Conservation (phyloP, 2,888 invertebrate genomes). For the Rhabditophanes sp. region DNA sequence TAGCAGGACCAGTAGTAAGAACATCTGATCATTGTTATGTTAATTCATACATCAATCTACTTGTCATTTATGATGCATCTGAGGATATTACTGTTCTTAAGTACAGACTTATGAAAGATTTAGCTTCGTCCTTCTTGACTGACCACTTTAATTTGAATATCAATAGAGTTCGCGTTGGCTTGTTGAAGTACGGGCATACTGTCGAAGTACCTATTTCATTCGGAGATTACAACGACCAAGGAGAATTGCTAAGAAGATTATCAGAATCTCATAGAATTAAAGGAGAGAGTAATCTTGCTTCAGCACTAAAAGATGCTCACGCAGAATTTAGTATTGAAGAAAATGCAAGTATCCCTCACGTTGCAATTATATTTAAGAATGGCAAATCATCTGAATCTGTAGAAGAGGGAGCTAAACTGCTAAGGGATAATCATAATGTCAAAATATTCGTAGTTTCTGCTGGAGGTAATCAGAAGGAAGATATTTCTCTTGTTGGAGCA, state of each 20-base stretch:
- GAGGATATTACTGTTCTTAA: conserved; percentile 37
- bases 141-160: conserved; percentile 34
- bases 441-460: conserved; percentile 34
- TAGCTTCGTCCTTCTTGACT: conserved; percentile 25
- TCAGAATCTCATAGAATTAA: conserved; percentile 34
- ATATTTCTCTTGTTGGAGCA: conserved; percentile 16
- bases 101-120: conserved; percentile 41
- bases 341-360: conserved; percentile 17
- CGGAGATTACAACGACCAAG: conserved; percentile 33
- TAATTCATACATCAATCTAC: conserved; percentile 26
- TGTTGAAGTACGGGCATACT: conserved; percentile 34
- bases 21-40: conserved; percentile 20
- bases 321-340: conserved; percentile 33
- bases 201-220: conserved; percentile 36
- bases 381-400: conserved; percentile 26
- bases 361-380: conserved; percentile 37
- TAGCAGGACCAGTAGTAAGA: conserved; percentile 5
- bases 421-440: conserved; percentile 23
- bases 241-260: conserved; percentile 26
- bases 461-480: conserved; percentile 18
- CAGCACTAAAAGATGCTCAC: conserved; percentile 31
- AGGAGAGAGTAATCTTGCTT: conserved; percentile 27
- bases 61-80: conserved; percentile 38
- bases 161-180: conserved; percentile 36
- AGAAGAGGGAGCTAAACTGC: conserved; percentile 12